phyloP scores from a whole-genome alignment of 2,888 invertebrate genomes.

The Apeira syringaria region DNA sequence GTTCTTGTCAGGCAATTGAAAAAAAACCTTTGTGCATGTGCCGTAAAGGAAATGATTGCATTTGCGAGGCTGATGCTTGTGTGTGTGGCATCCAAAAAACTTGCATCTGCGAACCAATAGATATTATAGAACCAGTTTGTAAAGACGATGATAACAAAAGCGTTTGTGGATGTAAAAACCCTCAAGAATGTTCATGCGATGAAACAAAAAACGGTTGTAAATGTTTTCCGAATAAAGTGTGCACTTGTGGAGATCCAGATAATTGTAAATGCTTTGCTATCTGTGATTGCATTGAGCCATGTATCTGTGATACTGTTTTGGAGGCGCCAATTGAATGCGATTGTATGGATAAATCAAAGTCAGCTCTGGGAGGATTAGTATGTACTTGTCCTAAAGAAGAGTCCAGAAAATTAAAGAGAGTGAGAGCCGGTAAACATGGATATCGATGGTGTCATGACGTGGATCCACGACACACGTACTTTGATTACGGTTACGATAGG shows the following conservation, averaged over 20 bases:
- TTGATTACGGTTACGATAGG: constrained; percentile 65
- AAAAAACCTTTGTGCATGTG: constrained; percentile 51
- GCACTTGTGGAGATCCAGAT: constrained; percentile 59
- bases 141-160: constrained; percentile 47
- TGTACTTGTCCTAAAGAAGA: constrained; percentile 49
- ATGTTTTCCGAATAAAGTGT: constrained; percentile 53
- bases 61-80: constrained; percentile 49
- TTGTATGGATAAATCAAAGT: constrained; percentile 45
- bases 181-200: constrained; percentile 52
- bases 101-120: constrained; percentile 57
- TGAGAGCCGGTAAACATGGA: constrained; percentile 63
- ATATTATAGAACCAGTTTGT: constrained; percentile 40
- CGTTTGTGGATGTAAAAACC: constrained; percentile 51
- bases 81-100: constrained; percentile 53
- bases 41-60: constrained; percentile 55
- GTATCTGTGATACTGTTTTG: constrained; percentile 53
- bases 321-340: constrained; percentile 46
- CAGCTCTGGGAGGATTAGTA: constrained; percentile 22
- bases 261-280: constrained; percentile 58
- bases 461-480: constrained; percentile 68
- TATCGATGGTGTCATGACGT: constrained; percentile 72
- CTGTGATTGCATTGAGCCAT: constrained; percentile 61
- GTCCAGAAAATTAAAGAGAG: constrained; percentile 52
- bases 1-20: constrained; percentile 57
- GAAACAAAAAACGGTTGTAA: constrained; percentile 41